These are phyloP conservation scores for Aulostomus chinensis DNA, from an alignment of 2,797 vertebrate genomes.

Conservation along the genomic window DNA sequence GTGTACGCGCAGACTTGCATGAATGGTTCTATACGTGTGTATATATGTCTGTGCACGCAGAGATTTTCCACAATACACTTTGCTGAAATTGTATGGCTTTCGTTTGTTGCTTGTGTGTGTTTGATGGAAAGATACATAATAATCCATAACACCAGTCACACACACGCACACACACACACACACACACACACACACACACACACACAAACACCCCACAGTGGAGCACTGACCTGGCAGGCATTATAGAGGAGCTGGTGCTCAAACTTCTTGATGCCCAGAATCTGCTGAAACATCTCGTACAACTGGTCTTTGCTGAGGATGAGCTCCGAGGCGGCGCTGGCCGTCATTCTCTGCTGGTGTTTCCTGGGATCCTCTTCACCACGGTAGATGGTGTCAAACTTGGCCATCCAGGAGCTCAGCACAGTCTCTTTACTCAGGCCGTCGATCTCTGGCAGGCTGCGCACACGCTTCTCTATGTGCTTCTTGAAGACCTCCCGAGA, in stretches of 20 bases:
- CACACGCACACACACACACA: neutral
- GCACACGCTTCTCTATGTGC: slow-evolving; percentile 97
- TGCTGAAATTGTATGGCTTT: too few species aligned
- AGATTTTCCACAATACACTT: too few species aligned
- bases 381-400: slow-evolving; percentile 97
- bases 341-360: slow-evolving; percentile 95
- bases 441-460: slow-evolving; percentile 95
- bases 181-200: neutral
- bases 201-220: neutral
- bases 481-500: slow-evolving; percentile 98
- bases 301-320: slow-evolving; percentile 99
- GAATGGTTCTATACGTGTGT: too few species aligned
- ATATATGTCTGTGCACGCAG: too few species aligned
- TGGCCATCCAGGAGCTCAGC: slow-evolving; percentile 98
- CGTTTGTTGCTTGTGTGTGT: too few species aligned
- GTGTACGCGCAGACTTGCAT: too few species aligned
- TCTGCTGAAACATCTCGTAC: slow-evolving; percentile 99
- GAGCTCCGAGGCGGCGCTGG: slow-evolving; percentile 94
- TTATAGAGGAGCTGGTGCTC: slow-evolving; percentile 98
- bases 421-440: slow-evolving; percentile 99
- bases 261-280: slow-evolving; percentile 98
- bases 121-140: too few species aligned
- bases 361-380: slow-evolving; percentile 97
- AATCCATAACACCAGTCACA: too few species aligned
- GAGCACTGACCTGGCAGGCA: slow-evolving; percentile 91